Evolutionary conservation across 2,113 vertebrate genomes (phyloP), one percentile per base, ranked within the genome.

Genomic region (Sebastes schlegelii): DNA sequence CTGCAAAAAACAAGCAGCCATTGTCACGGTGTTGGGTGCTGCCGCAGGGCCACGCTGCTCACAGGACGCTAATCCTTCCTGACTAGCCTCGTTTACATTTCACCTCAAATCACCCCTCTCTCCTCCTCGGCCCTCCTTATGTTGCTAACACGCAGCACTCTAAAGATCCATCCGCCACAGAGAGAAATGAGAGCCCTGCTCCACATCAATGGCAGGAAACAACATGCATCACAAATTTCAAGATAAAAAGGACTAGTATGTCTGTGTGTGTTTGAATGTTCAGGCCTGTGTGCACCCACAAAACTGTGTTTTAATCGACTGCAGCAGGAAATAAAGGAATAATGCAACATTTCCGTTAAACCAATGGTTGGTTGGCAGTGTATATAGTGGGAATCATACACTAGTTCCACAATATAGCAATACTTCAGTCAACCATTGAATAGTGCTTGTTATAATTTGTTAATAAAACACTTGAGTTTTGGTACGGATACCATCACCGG

Each of bases 71-170:
- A 87, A 89, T 88, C 84, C 65, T 73, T 82, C 84, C 84, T 75
- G 87, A 84, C 68, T 34, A 63, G 80, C 68, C 79, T 74, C 55
- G 84, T 90, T 85, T 90, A 91, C 85, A 66, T 92, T 89, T 88
- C 84, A 91, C 92, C 90, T 86, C 82, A 77, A n/a, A 82, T 88
- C 79, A 84, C 85, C 86, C 84, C 65, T n/a, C 73, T 79, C 66
- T 79, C 68, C 82, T 55, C 74, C 82, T 76, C 70, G 2, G 51
- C 34, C 51, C 68, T 65, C 34, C 54, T 73, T 48, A 66, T 74
- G 74, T 4, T 58, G 83, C 70, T 17, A 48, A 77, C 68, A 79
- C 45, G 61, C 54, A 54, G 72, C 66, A 69, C 57, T 81, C 74
- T 55, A 78, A 61, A 68, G 45, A 86, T 65, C 68, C 77, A 62